Evolutionary conservation across 1,140 invertebrate species (phyloP), one percentile per base, ranked within the genome.

Genomic region (Bombus turneri): DNA sequence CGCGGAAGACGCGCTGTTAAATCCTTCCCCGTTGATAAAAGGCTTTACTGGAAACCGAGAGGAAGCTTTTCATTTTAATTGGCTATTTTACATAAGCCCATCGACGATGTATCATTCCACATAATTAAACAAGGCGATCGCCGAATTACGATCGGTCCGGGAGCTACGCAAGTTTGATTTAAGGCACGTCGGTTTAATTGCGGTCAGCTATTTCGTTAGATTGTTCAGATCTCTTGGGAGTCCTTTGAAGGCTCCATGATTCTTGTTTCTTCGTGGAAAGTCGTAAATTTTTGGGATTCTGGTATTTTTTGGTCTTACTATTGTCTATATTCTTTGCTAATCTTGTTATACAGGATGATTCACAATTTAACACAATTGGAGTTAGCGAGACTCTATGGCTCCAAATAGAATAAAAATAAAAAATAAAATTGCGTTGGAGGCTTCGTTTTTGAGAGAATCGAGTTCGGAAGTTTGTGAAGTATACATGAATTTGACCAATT

Each of bases 41-140:
- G 76, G 47, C 83, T 89, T 81, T 43, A 57, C 43, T 86, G 75
- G 72, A 81, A 79, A 81, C 74, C 47, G 64, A 47, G 47, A 53
- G 66, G 77, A 18, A 31, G 18, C 69, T 87, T 90, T 89, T 59
- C 81, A 59, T 87, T 89, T 89, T 90, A 87, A 90, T 87, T 90
- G 76, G 74, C 69, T 43, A 9, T 25, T 47, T 89, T 86, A 77
- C 84, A 84, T 81, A 88, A 88, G 77, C 47, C 43, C 73, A 76
- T 86, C 85, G 69, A 84, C 59, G 57, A 34, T 68, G 76, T 64
- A 66, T 80, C 79, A 75, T 59, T 86, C 34, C 34, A 77, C 72
- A 87, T 89, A 89, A 90, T 90, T 86, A 87, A 90, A 87, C 64
- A 66, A 78, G 75, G 28, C 80, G 80, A 85, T 90, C 88, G 64